A percentile compares a stretch with the other conserved stretches of the same genome.
Conservation (phyloP, 2,113 vertebrate genomes). For the Apodemus speciosus region DNA sequence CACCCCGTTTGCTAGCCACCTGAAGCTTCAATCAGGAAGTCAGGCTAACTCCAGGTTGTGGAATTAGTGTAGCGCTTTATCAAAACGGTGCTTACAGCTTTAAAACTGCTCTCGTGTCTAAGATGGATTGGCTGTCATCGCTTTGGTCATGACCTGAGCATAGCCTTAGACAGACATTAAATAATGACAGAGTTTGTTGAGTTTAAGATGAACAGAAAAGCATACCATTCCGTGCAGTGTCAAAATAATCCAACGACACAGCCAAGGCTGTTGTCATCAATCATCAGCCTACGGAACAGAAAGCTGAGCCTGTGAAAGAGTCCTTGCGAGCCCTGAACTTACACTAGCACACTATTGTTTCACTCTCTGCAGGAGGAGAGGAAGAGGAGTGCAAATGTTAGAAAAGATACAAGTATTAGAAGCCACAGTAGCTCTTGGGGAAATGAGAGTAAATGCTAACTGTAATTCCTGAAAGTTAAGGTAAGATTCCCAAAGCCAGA, state of each 20-base stretch:
- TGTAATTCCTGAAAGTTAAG: background rate
- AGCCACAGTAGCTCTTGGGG: background rate
- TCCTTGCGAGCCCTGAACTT: background rate
- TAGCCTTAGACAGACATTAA: background rate
- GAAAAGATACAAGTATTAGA: background rate
- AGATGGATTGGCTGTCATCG: background rate
- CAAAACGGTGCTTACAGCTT: background rate
- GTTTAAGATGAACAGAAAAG: constrained; percentile 15
- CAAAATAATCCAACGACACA: background rate
- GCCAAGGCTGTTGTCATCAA: background rate
- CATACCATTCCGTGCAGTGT: background rate
- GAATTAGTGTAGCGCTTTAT: background rate
- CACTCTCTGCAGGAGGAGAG: background rate
- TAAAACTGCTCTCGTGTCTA: background rate
- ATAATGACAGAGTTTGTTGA: background rate
- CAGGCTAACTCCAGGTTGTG: background rate
- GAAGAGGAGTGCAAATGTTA: background rate
- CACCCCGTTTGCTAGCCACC: background rate
- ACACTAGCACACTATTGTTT: background rate
- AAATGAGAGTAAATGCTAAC: background rate
- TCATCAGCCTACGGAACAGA: constrained; percentile 12
- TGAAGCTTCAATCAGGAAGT: background rate
- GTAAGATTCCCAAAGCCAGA: constrained; percentile 18
- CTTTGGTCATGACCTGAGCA: background rate
- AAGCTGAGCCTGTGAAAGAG: background rate